A percentile compares a stretch with the other conserved stretches of the same genome.
Evolutionary conservation across 1,140 invertebrate species (phyloP).

Genomic region (Grapholita molesta): DNA sequence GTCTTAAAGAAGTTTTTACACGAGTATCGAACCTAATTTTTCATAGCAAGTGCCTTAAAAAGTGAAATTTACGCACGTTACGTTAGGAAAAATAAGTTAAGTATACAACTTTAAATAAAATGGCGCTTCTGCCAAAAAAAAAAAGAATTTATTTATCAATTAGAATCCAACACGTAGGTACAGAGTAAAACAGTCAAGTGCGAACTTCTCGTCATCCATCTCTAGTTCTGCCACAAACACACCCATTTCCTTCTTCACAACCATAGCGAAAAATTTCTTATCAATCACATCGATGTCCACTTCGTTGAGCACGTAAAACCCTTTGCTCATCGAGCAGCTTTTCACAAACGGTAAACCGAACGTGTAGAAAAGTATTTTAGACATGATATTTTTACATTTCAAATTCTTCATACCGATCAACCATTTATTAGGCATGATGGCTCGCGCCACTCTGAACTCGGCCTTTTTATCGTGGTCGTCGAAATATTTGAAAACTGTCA

Average conservation of each 20-base stretch:
- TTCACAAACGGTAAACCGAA: not conserved
- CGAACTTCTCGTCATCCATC: not conserved
- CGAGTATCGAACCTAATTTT: too few relatives aligned
- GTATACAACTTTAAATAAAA: too few relatives aligned
- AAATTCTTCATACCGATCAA: not conserved
- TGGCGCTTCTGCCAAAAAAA: too few relatives aligned
- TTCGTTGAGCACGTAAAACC: not conserved
- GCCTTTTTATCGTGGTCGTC: not conserved
- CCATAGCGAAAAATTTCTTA: not conserved
- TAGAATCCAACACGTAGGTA: too few relatives aligned
- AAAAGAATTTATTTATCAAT: too few relatives aligned
- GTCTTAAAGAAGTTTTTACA: too few relatives aligned
- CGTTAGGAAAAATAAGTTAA: too few relatives aligned
- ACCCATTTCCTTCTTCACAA: not conserved
- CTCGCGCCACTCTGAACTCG: not conserved
- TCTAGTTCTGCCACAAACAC: not conserved
- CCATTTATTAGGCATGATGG: not conserved
- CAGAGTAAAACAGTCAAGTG: not conserved
- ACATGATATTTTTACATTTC: not conserved
- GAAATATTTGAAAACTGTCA: not conserved
- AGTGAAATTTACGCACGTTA: too few relatives aligned
- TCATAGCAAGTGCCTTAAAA: too few relatives aligned
- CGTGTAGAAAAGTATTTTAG: not conserved
- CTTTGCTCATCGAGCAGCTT: not conserved
- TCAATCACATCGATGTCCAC: not conserved